phyloP scores from a whole-genome alignment of 2,113 vertebrate species.

The Ameiurus melas region DNA sequence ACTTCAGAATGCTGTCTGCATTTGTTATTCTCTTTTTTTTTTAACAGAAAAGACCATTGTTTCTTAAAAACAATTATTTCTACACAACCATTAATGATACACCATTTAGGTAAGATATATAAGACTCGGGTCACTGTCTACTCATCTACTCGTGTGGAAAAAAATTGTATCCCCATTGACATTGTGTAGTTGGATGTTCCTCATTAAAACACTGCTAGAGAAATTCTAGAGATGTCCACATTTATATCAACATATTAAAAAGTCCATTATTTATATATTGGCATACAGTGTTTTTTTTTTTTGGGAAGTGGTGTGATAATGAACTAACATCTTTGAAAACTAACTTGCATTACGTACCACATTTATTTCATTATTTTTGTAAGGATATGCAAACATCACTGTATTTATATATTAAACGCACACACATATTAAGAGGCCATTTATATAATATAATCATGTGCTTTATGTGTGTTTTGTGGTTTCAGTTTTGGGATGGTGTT shows the following conservation, averaged over 20 bases:
- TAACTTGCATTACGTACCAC: neutral
- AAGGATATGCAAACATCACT: no score
- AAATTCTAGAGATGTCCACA: neutral
- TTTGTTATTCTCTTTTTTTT: slow-evolving; percentile 10
- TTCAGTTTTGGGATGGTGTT: slow-evolving; percentile 88
- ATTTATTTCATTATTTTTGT: no score
- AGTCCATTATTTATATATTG: neutral
- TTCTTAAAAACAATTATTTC: slow-evolving; percentile 89
- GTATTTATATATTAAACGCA: neutral
- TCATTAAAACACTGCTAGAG: neutral
- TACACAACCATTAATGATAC: slow-evolving; percentile 90
- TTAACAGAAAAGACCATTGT: slow-evolving; percentile 85
- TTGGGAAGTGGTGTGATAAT: neutral
- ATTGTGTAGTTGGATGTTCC: neutral
- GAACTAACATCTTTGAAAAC: neutral
- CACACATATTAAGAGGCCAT: neutral
- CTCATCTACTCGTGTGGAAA: neutral
- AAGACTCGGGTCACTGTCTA: neutral
- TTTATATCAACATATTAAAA: neutral
- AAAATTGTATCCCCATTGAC: neutral
- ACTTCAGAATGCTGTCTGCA: neutral
- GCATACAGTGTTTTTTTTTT: neutral
- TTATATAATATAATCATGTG: neutral
- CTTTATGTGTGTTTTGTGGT: slow-evolving; percentile 29
- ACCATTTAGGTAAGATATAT: slow-evolving; percentile 85